phyloP scores from a whole-genome alignment of 2,113 vertebrate species.

The Geococcyx californianus region DNA sequence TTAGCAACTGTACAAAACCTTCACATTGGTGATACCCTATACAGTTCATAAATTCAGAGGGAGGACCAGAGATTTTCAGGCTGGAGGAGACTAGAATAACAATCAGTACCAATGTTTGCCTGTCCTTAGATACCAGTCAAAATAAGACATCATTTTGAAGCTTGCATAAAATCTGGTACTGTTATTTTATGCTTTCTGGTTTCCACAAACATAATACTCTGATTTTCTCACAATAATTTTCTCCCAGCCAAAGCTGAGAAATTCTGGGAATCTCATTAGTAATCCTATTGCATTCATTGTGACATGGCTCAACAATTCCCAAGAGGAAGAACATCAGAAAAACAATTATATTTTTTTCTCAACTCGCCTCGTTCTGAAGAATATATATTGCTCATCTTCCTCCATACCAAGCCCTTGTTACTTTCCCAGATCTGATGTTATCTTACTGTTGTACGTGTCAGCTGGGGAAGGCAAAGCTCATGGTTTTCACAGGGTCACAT shows the following conservation, averaged over 20 bases:
- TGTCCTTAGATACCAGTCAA: neutral
- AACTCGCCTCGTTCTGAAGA: neutral
- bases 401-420: neutral
- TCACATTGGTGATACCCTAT: neutral
- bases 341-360: slow-evolving; percentile 8
- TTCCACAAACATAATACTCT: slow-evolving; percentile 35
- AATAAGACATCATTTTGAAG: slow-evolving; percentile 18
- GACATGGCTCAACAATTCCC: slow-evolving; percentile 36
- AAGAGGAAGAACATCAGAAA: slow-evolving; percentile 31
- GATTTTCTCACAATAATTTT: slow-evolving; percentile 46
- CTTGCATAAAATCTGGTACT: neutral
- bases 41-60: neutral
- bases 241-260: slow-evolving; percentile 29
- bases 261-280: slow-evolving; percentile 54
- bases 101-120: neutral
- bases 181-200: slow-evolving; percentile 41
- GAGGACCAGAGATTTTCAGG: neutral
- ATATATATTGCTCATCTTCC: neutral
- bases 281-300: slow-evolving; percentile 42
- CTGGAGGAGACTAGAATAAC: neutral
- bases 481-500: slow-evolving; percentile 11
- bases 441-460: neutral
- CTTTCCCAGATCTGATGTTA: slow-evolving; percentile 30
- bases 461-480: neutral
- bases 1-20: neutral